These are phyloP conservation scores for Rutpela maculata DNA, from an alignment of 2,888 invertebrate genomes.

Conservation along the genomic window DNA sequence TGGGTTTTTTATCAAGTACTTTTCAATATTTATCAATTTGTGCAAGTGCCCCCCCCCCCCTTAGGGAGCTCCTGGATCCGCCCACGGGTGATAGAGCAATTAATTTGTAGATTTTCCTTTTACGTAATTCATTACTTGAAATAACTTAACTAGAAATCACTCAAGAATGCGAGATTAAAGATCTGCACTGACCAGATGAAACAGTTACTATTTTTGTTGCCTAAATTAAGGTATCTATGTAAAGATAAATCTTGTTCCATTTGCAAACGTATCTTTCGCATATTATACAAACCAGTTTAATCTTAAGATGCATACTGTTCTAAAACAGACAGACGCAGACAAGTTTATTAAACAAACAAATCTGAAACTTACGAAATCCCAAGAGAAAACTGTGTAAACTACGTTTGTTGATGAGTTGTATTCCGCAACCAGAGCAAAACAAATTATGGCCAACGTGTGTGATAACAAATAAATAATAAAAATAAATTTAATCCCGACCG, in stretches of 20 bases:
- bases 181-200: not conserved
- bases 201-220: not conserved
- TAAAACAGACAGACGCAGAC: not conserved
- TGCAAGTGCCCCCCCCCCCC: too few species aligned
- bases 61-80: too few species aligned
- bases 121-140: not conserved
- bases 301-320: not conserved
- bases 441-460: not conserved
- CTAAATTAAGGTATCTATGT: not conserved
- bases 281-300: not conserved
- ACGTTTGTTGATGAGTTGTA: not conserved
- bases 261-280: constrained; percentile 1
- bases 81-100: too few species aligned
- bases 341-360: not conserved
- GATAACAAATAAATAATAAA: not conserved
- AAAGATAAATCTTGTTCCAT: not conserved
- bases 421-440: not conserved
- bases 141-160: too few species aligned
- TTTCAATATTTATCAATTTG: too few species aligned
- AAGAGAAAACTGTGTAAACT: not conserved
- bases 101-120: too few species aligned
- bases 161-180: not conserved
- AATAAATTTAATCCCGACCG: not conserved
- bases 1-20: too few species aligned
- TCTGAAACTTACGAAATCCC: not conserved